Conservation (phyloP, 53 echinoderm and acorn worm species). For the Apostichopus leukothele region DNA sequence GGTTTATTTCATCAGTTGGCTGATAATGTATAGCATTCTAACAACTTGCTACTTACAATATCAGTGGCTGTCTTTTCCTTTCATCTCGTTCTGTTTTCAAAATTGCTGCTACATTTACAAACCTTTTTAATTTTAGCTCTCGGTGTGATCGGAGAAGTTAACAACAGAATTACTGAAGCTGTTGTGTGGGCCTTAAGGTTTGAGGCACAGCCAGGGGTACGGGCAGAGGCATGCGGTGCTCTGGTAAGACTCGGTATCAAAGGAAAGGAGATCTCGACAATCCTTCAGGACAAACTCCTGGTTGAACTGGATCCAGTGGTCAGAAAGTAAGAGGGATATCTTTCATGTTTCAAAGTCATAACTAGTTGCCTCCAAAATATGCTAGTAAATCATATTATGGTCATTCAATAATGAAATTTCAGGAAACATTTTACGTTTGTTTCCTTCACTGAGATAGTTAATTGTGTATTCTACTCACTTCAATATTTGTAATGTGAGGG, state of each 20-base stretch:
- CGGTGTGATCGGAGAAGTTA: slow-evolving; percentile 77
- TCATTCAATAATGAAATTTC: too few species aligned
- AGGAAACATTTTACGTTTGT: too few species aligned
- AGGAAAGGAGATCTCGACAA: slow-evolving; percentile 73
- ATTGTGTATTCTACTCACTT: too few species aligned
- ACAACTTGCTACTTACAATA: not conserved
- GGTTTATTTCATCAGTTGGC: too few species aligned
- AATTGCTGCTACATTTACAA: not conserved
- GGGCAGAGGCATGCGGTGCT: slow-evolving; percentile 85
- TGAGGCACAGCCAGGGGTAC: slow-evolving; percentile 89
- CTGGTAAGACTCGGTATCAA: slow-evolving; percentile 72
- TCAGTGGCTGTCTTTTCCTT: not conserved
- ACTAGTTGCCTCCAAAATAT: too few species aligned
- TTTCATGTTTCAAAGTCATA: too few species aligned
- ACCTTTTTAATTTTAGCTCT: slow-evolving; percentile 63
- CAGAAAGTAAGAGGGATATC: slow-evolving; percentile 69
- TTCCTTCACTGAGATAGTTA: too few species aligned
- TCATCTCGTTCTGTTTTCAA: too few species aligned
- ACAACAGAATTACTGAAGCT: slow-evolving; percentile 74
- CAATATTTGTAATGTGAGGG: too few species aligned
- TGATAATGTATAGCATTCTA: too few species aligned
- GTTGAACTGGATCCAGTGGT: slow-evolving; percentile 89
- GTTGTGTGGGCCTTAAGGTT: slow-evolving; percentile 92
- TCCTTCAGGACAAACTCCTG: slow-evolving; percentile 95
- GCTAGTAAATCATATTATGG: too few species aligned